Evolutionary conservation across 2,113 vertebrate genomes (phyloP), one percentile per base, ranked within the genome.

Genomic region (Vulpes vulpes): DNA sequence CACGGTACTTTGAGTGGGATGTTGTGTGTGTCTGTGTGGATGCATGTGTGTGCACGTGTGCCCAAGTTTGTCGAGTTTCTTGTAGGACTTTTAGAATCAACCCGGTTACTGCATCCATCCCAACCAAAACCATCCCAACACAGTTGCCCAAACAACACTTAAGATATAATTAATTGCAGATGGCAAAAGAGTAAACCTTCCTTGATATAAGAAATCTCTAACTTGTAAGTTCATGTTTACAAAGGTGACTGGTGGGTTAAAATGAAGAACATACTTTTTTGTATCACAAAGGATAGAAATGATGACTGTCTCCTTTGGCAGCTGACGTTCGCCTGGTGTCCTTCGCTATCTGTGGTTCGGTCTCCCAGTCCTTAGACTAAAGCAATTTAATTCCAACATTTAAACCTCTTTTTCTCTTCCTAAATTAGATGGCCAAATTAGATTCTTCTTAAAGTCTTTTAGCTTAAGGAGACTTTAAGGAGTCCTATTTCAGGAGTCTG

Each of bases 391-490:
- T 84, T n/a, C 19, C 7, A 84, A 16, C 43, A 43, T 59, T 60
- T 74, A 92, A 38, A 53, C 80, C 32, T 57, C 60, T 51, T 84
- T 57, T 35, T 9, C 3, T 79, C 38, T 79, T 82, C 23, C 8
- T 71, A 82, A 49, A 88, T 94, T 93, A 89, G 30, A 59, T 74
- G 64, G 64, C 74, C 35, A 38, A 53, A 57, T 86, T 74, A 81
- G 57, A 55, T 53, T 80, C 19, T 88, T 91, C 64, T 64, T 64
- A 38, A 94, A 71, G 11, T 49, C 8, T 73, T 12, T 86, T 82
- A 87, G 25, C 35, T 53, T 38, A 62, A 90, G 55, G 22, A 84
- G 20, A 89, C 10, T 62, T 62, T 67, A 97, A 74, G 17, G 11
- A 67, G 30, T 67, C 9, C 10, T 73, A 67, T 84, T 96, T 94